These are phyloP conservation scores for Meteorus colon DNA, from an alignment of 2,888 invertebrate species.

Conservation along the genomic window DNA sequence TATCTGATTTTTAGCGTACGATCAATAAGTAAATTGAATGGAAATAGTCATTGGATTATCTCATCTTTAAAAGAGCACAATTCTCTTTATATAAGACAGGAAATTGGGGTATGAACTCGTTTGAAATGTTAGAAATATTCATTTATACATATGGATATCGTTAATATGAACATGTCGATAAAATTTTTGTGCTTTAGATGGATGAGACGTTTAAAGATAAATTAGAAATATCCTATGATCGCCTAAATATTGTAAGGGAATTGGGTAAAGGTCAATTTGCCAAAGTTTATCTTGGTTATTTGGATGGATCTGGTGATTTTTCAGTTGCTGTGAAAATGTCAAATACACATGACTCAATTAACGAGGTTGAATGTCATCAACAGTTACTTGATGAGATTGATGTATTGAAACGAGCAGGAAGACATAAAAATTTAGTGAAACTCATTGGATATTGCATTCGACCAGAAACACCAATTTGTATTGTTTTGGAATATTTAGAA, in stretches of 20 bases:
- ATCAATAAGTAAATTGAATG: conserved; percentile 42
- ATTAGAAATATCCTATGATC: conserved; percentile 75
- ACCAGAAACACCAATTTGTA: conserved; percentile 79
- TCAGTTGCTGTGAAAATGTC: conserved; percentile 66
- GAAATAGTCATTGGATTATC: conserved; percentile 53
- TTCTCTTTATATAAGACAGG: conserved; percentile 59
- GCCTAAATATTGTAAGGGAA: conserved; percentile 75
- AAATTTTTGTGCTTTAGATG: neutral
- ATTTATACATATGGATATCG: conserved; percentile 25
- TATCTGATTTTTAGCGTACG: conserved; percentile 44
- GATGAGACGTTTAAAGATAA: conserved; percentile 65
- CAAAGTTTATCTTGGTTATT: conserved; percentile 80
- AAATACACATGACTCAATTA: conserved; percentile 57
- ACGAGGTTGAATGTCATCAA: conserved; percentile 70
- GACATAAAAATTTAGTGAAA: conserved; percentile 84
- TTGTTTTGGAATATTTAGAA: conserved; percentile 86
- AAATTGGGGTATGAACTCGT: conserved; percentile 57
- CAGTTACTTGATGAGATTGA: conserved; percentile 86
- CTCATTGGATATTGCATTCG: conserved; percentile 84
- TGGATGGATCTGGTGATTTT: conserved; percentile 71
- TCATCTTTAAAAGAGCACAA: conserved; percentile 59
- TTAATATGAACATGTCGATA: conserved; percentile 1
- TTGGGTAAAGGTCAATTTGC: conserved; percentile 87
- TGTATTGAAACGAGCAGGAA: conserved; percentile 85
- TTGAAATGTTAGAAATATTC: neutral